Percentiles rank a stretch among this genome's conserved stretches.
Evolutionary conservation across 2,888 invertebrate genomes (phyloP).

Genomic region (Thymelicus lineola): DNA sequence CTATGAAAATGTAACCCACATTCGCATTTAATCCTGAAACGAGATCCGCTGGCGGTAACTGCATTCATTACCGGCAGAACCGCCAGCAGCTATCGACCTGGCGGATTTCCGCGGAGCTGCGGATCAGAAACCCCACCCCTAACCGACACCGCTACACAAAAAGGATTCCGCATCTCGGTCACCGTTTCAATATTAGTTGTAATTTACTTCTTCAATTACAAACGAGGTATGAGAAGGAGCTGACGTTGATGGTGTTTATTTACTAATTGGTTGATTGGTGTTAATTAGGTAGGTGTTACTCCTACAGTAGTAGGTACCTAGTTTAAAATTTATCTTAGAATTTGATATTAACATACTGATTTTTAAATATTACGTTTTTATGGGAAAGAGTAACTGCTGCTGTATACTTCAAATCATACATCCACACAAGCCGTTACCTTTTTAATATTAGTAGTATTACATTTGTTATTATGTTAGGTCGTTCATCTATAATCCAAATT

Average conservation of each 20-base stretch:
- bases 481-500: too few species aligned
- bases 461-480: too few species aligned
- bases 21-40: neutral
- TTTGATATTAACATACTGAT: too few species aligned
- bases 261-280: too few species aligned
- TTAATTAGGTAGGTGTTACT: too few species aligned
- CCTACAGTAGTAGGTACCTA: too few species aligned
- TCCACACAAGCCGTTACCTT: too few species aligned
- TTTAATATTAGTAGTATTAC: too few species aligned
- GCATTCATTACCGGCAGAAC: slow-evolving; percentile 21
- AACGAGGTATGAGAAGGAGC: neutral
- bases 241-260: neutral
- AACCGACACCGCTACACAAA: neutral
- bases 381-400: too few species aligned
- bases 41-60: slow-evolving; percentile 21
- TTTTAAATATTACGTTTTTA: too few species aligned
- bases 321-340: too few species aligned
- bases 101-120: slow-evolving; percentile 34
- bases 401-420: too few species aligned
- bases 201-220: neutral
- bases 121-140: neutral
- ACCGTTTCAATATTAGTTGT: neutral
- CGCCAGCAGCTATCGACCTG: slow-evolving; percentile 32
- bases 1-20: slow-evolving; percentile 15
- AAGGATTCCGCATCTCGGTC: slow-evolving; percentile 21